These are phyloP conservation scores for Chiloscyllium plagiosum DNA, from an alignment of 2,113 vertebrate species.

Conservation along the genomic window DNA sequence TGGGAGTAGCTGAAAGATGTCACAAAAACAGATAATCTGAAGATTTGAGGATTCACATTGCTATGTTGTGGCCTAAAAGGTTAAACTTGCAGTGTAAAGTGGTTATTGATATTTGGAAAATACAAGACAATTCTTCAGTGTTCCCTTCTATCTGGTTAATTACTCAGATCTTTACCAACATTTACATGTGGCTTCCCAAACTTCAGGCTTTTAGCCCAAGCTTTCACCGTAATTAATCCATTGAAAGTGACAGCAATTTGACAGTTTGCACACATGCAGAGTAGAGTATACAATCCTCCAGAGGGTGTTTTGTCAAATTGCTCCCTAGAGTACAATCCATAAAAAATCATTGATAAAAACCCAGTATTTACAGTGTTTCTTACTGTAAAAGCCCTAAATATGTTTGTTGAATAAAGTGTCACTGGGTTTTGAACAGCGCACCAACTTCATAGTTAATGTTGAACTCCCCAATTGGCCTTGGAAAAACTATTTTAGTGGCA, in stretches of 20 bases:
- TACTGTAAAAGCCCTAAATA: neutral
- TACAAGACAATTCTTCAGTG: neutral
- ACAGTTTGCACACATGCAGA: neutral
- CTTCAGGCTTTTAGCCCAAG: neutral
- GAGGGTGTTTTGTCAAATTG: neutral
- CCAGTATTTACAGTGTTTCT: neutral
- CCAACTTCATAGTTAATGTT: neutral
- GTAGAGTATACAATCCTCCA: neutral
- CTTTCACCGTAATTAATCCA: neutral
- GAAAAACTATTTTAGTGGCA: neutral
- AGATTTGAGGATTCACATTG: neutral
- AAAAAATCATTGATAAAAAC: neutral
- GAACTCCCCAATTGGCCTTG: neutral
- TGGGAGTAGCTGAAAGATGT: neutral
- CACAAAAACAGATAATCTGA: neutral
- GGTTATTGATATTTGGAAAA: conserved; percentile 38
- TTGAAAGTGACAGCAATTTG: neutral
- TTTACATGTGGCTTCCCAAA: neutral
- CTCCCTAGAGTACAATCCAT: neutral
- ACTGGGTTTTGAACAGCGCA: neutral
- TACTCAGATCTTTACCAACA: neutral
- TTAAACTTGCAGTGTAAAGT: neutral
- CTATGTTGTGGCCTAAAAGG: neutral
- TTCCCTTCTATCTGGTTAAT: neutral
- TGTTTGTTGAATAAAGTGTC: neutral